Conservation (phyloP, 2,888 invertebrate species). For the Phortica okadai region DNA sequence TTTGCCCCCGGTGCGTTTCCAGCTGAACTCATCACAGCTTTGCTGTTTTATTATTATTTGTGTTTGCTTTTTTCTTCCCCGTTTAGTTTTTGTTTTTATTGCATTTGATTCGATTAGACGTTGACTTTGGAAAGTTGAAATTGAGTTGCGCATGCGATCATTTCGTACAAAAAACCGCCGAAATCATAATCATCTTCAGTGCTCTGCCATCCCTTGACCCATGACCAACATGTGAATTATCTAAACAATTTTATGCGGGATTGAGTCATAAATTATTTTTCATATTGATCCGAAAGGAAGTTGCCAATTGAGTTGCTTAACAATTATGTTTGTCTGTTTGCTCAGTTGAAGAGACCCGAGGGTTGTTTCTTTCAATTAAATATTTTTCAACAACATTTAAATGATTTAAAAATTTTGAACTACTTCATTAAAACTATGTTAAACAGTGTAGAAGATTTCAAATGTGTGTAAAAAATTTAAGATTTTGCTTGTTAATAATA, state of each 20-base stretch:
- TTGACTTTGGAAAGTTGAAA: slow-evolving; percentile 13
- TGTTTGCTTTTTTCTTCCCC: neutral
- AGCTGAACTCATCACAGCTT: neutral
- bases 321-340: neutral
- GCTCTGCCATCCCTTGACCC: neutral
- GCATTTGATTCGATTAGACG: slow-evolving; percentile 19
- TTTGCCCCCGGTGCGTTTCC: neutral
- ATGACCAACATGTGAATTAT: neutral
- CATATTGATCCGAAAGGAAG: neutral
- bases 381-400: too few relatives aligned
- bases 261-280: slow-evolving; percentile 27
- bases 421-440: too few relatives aligned
- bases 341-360: neutral
- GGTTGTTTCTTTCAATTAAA: too few relatives aligned
- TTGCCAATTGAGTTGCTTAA: neutral
- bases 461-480: too few relatives aligned
- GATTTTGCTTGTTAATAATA: too few relatives aligned
- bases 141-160: neutral
- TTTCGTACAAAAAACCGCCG: neutral
- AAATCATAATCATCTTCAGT: neutral
- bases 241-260: slow-evolving; percentile 21
- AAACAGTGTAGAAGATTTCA: too few relatives aligned
- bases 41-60: neutral
- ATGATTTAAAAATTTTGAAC: too few relatives aligned
- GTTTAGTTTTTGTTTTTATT: neutral